These are phyloP conservation scores for Danionella cerebrum DNA, from an alignment of 2,113 vertebrate genomes.

Conservation along the genomic window DNA sequence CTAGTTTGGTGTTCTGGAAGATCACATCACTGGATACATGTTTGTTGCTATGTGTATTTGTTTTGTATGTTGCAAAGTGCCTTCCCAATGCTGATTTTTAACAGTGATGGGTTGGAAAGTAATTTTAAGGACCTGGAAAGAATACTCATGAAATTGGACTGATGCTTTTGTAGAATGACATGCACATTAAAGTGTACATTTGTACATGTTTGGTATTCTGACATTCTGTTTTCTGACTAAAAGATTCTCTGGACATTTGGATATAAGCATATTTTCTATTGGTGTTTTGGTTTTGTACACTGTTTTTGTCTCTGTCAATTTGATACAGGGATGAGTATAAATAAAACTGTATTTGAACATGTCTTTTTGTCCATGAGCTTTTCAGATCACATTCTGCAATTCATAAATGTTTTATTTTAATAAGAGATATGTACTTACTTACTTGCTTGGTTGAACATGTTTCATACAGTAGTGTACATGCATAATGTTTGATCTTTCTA, in stretches of 20 bases:
- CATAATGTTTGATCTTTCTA: no score
- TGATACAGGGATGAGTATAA: constrained; percentile 60
- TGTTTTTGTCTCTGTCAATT: constrained; percentile 65
- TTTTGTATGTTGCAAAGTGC: constrained; percentile 73
- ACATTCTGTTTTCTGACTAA: constrained; percentile 54
- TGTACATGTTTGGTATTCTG: constrained; percentile 65
- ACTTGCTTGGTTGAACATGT: no score
- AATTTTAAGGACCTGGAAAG: constrained; percentile 42
- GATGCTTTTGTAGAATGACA: constrained; percentile 64
- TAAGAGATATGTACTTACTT: background rate
- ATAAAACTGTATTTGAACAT: constrained; percentile 65
- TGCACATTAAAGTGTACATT: constrained; percentile 63
- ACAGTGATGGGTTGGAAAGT: constrained; percentile 60
- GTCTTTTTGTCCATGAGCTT: background rate
- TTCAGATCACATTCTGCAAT: background rate
- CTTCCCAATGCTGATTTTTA: constrained; percentile 74
- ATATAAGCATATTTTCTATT: constrained; percentile 77
- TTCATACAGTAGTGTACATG: no score
- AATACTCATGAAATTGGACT: constrained; percentile 58
- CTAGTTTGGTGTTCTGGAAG: constrained; percentile 1
- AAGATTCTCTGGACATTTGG: constrained; percentile 66
- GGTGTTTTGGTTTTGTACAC: constrained; percentile 74
- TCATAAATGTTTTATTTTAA: background rate
- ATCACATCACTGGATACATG: constrained; percentile 35
- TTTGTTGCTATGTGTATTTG: constrained; percentile 50